Evolutionary conservation across 1,140 invertebrate genomes (phyloP).

Genomic region (Eriosoma lanigerum): DNA sequence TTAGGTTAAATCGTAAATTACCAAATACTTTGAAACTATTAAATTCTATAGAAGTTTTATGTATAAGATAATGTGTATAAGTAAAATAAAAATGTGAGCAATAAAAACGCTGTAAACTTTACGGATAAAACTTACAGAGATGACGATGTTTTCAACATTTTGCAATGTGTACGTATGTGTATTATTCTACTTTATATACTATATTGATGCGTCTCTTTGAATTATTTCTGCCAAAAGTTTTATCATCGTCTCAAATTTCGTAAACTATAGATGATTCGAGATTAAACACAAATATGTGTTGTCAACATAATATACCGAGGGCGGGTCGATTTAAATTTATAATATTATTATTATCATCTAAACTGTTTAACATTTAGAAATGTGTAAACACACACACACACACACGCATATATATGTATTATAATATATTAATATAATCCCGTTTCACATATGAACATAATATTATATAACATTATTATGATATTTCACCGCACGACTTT

Average conservation of each 20-base stretch:
- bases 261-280: neutral
- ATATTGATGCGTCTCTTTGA: constrained; percentile 7
- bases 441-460: too few species aligned
- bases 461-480: too few species aligned
- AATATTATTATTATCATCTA: constrained; percentile 3
- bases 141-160: neutral
- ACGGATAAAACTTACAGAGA: neutral
- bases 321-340: too few species aligned
- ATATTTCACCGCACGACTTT: too few species aligned
- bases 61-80: neutral
- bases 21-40: constrained; percentile 12
- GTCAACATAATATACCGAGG: neutral
- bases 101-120: constrained; percentile 23
- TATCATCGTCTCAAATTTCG: constrained; percentile 5
- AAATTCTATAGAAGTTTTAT: neutral
- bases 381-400: too few species aligned
- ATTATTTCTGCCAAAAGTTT: neutral
- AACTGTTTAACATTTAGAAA: neutral
- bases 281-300: neutral
- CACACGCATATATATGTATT: neutral
- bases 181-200: neutral
- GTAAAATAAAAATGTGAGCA: constrained; percentile 4
- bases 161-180: neutral
- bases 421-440: neutral
- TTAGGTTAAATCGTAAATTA: constrained; percentile 1